phyloP scores from a whole-genome alignment of 1,140 invertebrate species.

The Lepidostoma basale region DNA sequence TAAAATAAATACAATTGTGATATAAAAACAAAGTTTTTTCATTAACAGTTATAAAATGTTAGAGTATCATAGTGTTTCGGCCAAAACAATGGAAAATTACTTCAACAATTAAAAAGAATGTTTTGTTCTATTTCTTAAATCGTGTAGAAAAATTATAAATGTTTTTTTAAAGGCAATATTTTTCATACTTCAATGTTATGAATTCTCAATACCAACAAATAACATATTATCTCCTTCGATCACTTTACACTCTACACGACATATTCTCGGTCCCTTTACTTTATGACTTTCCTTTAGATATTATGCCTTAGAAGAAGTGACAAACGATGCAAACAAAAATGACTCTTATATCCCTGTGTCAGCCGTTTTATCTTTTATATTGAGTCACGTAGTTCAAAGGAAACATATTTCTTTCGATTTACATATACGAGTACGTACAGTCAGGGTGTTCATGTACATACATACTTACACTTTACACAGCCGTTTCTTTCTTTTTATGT shows the following conservation, averaged over 20 bases:
- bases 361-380: conserved; percentile 5
- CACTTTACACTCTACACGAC: background rate
- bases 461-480: too few relatives aligned
- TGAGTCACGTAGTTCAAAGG: conserved; percentile 19
- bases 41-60: too few relatives aligned
- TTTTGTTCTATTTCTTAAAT: background rate
- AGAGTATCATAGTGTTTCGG: too few relatives aligned
- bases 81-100: background rate
- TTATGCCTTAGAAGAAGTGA: background rate
- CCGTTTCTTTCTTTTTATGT: too few relatives aligned
- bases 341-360: conserved; percentile 9
- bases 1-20: too few relatives aligned
- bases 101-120: background rate
- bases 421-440: too few relatives aligned
- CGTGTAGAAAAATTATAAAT: background rate
- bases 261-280: background rate
- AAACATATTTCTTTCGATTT: conserved; percentile 5
- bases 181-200: background rate
- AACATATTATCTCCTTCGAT: conserved; percentile 1
- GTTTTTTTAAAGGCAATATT: background rate
- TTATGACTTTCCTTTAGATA: conserved; percentile 7
- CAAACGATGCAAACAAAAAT: conserved; percentile 10
- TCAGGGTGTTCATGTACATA: too few relatives aligned
- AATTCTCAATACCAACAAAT: background rate
- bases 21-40: too few relatives aligned